Base-by-base conservation (phyloP, 1,140 invertebrate genomes). In the Drosophila rhopaloa region DNA sequence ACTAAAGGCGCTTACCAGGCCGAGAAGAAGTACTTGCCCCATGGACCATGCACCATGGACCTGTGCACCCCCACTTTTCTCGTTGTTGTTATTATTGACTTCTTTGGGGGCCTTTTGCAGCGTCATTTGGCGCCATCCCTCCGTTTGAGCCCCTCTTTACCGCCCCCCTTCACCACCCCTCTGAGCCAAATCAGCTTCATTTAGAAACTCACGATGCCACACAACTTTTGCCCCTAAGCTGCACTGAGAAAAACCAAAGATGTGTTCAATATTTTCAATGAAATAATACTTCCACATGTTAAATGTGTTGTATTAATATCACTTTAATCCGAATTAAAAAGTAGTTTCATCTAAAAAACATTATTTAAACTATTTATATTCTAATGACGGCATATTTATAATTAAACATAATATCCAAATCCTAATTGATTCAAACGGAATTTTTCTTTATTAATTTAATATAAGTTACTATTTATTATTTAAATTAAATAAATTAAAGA, bases 1-100 rank as follows among this genome's bases (percentile, higher is more conserved):
- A 74, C 81, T 81, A 85, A 85, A 85, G 74, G 74, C 75, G 68
- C 71, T 59, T 56, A 63, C 47, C 47, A 44, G 62, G 54, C 29
- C 47, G 10, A 46, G 32, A 43, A 38, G 56, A 29, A 47, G 29
- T 62, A 24, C 2, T 3, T n/a, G 46, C 40, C 29, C 41, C 46
- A 54, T 41, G 35, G 44, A 51, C 55, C 50, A 19, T n/a, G 46
- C 40, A 19, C 37, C 46, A 54, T 41, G 35, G 44, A 51, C 55
- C 50, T 24, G 24, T 24, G 24, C 3, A 24, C 4, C 37, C 27
- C 8, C 38, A 10, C 43, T 16, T 44, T 16, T 11, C 10, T 43
- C 19, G n/a, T 50, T 48, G 32, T 48, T 72, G 63, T 41, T 58
- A 24, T 24, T 24, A 24, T 0, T 24, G 43, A 19, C 53, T 32